Conservation (phyloP, 2,797 vertebrate species). For the Rhodeus uyekii region DNA sequence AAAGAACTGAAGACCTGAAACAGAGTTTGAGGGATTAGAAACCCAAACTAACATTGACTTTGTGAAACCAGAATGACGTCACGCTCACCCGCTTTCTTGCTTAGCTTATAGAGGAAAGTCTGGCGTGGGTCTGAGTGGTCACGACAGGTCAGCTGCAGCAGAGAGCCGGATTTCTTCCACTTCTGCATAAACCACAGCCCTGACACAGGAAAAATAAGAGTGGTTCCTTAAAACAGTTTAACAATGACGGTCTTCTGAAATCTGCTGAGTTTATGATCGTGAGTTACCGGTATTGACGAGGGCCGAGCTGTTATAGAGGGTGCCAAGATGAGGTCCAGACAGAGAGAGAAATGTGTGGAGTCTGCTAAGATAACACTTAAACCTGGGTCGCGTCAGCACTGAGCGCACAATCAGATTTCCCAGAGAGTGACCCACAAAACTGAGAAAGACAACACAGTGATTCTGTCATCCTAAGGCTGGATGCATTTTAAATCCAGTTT, state of each 20-base stretch:
- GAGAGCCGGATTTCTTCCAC: constrained; percentile 98
- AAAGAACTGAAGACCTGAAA: constrained; percentile 93
- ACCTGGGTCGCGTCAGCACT: constrained; percentile 92
- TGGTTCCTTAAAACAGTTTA: not conserved
- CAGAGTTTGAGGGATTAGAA: not conserved
- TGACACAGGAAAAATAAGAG: constrained; percentile 55
- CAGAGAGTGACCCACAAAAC: constrained; percentile 98
- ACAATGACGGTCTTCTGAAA: not conserved
- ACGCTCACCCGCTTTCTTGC: constrained; percentile 92
- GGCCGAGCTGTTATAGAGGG: constrained; percentile 97
- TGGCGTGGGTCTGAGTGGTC: constrained; percentile 98
- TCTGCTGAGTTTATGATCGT: not conserved
- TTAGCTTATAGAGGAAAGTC: constrained; percentile 98
- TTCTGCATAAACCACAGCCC: constrained; percentile 99
- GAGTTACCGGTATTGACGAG: constrained; percentile 93
- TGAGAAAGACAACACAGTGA: constrained; percentile 65
- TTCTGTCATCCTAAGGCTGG: not conserved
- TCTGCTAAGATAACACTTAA: constrained; percentile 94
- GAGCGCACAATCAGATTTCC: constrained; percentile 98
- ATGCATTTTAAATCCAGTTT: not conserved
- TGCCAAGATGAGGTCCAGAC: constrained; percentile 97
- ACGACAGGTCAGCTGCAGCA: constrained; percentile 93
- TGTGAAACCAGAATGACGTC: not conserved
- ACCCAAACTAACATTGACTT: not conserved
- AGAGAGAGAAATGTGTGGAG: constrained; percentile 97